phyloP scores from a whole-genome alignment of 2,113 vertebrate genomes.

The Dipodomys merriami region DNA sequence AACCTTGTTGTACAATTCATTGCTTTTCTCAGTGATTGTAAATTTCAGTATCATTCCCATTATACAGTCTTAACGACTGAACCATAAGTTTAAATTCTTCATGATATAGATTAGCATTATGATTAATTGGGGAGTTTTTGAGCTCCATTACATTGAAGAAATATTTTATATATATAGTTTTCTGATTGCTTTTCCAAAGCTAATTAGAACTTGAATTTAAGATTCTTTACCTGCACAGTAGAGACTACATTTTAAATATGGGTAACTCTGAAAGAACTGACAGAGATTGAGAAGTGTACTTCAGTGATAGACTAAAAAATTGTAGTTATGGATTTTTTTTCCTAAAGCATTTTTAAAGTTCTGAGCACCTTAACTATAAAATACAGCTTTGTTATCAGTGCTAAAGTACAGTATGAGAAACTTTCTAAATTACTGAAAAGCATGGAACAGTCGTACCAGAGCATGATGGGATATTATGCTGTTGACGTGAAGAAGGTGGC shows the following conservation, averaged over 20 bases:
- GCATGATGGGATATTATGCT: constrained; percentile 92
- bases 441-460: constrained; percentile 93
- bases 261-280: neutral
- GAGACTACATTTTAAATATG: neutral
- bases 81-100: constrained; percentile 20
- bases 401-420: constrained; percentile 92
- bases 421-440: constrained; percentile 91
- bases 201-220: constrained; percentile 18
- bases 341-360: neutral
- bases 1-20: neutral
- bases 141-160: neutral
- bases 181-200: neutral
- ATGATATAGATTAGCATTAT: neutral
- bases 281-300: neutral
- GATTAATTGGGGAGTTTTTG: neutral
- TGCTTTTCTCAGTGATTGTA: neutral
- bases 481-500: constrained; percentile 96
- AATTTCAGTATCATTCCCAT: neutral
- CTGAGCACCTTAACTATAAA: constrained; percentile 87
- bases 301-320: neutral
- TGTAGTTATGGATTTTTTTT: neutral
- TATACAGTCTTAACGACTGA: neutral
- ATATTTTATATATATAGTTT: constrained; percentile 2
- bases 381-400: constrained; percentile 92
- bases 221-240: neutral